phyloP scores from a whole-genome alignment of 1,140 invertebrate species.

The Nomia melanderi region DNA sequence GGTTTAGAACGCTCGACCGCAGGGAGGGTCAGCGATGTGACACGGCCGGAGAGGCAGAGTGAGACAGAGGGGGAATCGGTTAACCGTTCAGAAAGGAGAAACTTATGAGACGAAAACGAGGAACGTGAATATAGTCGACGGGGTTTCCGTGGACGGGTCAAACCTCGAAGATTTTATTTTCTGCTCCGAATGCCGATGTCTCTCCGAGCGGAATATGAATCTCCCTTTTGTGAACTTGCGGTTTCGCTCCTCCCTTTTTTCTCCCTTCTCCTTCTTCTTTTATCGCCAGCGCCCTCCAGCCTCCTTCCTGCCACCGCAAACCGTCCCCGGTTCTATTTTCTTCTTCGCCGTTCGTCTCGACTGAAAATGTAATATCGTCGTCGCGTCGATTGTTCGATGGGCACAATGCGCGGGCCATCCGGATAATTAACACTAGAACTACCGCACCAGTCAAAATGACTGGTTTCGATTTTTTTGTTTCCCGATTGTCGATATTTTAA shows the following conservation, averaged over 20 bases:
- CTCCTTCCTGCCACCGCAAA: not conserved
- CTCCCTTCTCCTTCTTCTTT: not conserved
- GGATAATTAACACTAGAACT: too few species aligned
- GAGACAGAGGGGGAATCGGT: constrained; percentile 34
- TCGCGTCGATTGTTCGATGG: constrained; percentile 27
- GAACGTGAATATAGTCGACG: constrained; percentile 37
- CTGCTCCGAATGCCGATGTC: constrained; percentile 40
- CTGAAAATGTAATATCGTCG: constrained; percentile 50
- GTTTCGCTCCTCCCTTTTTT: not conserved
- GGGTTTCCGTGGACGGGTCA: constrained; percentile 23
- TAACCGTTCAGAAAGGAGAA: constrained; percentile 47
- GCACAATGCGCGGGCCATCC: not conserved
- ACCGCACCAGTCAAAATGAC: too few species aligned
- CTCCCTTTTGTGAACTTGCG: constrained; percentile 38
- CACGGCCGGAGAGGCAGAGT: constrained; percentile 2
- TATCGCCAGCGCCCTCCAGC: not conserved
- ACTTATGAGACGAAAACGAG: constrained; percentile 39
- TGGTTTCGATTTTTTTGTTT: too few species aligned
- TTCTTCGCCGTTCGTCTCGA: not conserved
- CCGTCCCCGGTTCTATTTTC: not conserved
- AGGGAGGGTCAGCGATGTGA: constrained; percentile 40
- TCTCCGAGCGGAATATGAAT: constrained; percentile 56
- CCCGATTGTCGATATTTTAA: too few species aligned
- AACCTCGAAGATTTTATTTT: constrained; percentile 61
- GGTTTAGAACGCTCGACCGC: constrained; percentile 42